phyloP scores from a whole-genome alignment of 2,113 vertebrate species.

The Dasypus novemcinctus region DNA sequence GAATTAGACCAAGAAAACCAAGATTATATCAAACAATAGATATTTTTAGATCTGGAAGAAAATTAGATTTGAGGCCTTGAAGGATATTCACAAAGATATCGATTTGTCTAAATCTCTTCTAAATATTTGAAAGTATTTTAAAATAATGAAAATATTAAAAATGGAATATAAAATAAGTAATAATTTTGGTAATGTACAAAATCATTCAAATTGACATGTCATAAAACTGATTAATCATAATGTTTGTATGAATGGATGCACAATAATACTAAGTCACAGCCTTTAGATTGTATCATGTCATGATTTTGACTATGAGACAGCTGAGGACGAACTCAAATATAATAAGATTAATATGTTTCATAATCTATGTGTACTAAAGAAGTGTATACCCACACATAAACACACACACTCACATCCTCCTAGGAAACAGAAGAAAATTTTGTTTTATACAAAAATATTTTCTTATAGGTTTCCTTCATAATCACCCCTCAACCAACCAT shows the following conservation, averaged over 20 bases:
- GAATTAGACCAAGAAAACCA: constrained; percentile 48
- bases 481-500: background rate
- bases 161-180: constrained; percentile 28
- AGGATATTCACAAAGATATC: constrained; percentile 47
- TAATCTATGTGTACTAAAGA: background rate
- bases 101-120: constrained; percentile 52
- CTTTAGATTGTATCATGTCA: background rate
- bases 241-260: background rate
- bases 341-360: background rate
- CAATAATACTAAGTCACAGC: background rate
- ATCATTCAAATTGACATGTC: constrained; percentile 32
- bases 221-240: background rate
- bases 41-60: constrained; percentile 26
- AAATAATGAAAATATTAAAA: constrained; percentile 40
- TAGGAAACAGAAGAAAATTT: background rate
- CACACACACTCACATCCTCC: background rate
- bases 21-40: constrained; percentile 37
- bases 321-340: background rate
- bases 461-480: background rate
- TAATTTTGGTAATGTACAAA: constrained; percentile 34
- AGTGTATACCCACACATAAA: background rate
- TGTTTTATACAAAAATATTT: background rate
- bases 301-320: background rate
- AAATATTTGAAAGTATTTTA: constrained; percentile 57
- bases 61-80: constrained; percentile 43